phyloP scores from a whole-genome alignment of 2,797 vertebrate species.

The Psittacula derbiana region DNA sequence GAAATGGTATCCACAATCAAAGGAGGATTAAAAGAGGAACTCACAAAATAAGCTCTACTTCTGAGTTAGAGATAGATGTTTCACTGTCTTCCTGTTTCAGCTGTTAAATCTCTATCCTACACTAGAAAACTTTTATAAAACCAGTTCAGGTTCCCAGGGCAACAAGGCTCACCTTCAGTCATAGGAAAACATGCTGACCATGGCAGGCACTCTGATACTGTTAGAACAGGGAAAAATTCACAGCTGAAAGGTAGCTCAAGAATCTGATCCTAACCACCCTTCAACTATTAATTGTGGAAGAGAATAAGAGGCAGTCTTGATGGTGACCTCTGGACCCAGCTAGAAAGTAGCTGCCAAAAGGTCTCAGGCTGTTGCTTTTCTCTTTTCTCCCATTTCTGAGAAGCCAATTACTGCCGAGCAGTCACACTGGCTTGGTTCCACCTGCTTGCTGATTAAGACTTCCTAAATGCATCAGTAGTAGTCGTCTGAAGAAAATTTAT shows the following conservation, averaged over 20 bases:
- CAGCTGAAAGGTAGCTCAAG: neutral
- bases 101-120: neutral
- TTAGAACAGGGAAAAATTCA: neutral
- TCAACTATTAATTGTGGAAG: neutral
- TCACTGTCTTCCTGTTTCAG: neutral
- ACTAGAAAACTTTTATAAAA: neutral
- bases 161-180: neutral
- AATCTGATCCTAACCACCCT: neutral
- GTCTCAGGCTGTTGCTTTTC: neutral
- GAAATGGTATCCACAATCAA: neutral
- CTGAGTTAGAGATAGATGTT: neutral
- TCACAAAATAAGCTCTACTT: neutral
- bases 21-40: neutral
- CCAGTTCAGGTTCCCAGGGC: neutral
- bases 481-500: neutral
- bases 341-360: neutral
- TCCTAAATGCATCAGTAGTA: neutral
- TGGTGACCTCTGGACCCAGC: neutral
- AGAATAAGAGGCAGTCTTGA: rapidly evolving
- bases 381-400: neutral
- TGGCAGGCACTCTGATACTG: neutral
- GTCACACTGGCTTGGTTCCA: neutral
- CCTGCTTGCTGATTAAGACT: neutral
- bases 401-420: neutral
- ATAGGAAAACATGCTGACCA: neutral